Conservation (phyloP, 2,797 vertebrate species). For the Platyrinchus mystaceus region DNA sequence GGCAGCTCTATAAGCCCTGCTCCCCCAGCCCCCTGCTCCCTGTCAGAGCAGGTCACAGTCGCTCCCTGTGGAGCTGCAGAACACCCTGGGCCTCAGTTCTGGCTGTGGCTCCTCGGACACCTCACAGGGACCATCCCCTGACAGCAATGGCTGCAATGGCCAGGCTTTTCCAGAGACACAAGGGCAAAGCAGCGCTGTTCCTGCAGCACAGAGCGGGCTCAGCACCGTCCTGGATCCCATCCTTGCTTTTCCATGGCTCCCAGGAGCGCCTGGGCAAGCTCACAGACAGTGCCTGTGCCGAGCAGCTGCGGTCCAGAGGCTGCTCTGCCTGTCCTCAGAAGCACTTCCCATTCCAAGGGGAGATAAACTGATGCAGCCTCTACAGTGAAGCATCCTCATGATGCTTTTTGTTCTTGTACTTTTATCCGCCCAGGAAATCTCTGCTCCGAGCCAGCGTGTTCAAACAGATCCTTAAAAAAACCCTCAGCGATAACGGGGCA, state of each 20-base stretch:
- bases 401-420: constrained; percentile 65
- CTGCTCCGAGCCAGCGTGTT: constrained; percentile 48
- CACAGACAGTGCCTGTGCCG: neutral
- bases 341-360: constrained; percentile 48
- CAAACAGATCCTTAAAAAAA: constrained; percentile 28
- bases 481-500: constrained; percentile 28
- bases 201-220: neutral
- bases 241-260: neutral
- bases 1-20: neutral
- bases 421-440: constrained; percentile 67
- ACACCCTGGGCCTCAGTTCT: neutral
- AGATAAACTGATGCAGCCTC: constrained; percentile 63
- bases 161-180: neutral
- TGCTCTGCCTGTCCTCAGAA: constrained; percentile 49
- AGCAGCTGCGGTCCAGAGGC: constrained; percentile 56
- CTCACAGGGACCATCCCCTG: neutral
- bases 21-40: neutral
- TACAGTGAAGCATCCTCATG: constrained; percentile 29
- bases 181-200: neutral
- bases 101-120: neutral
- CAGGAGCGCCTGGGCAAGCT: neutral
- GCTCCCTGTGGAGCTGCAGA: rapidly evolving
- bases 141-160: neutral
- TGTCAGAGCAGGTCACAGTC: rapidly evolving
- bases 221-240: neutral